Base-by-base conservation (phyloP, 1,140 invertebrate species). In the Bombus impatiens region DNA sequence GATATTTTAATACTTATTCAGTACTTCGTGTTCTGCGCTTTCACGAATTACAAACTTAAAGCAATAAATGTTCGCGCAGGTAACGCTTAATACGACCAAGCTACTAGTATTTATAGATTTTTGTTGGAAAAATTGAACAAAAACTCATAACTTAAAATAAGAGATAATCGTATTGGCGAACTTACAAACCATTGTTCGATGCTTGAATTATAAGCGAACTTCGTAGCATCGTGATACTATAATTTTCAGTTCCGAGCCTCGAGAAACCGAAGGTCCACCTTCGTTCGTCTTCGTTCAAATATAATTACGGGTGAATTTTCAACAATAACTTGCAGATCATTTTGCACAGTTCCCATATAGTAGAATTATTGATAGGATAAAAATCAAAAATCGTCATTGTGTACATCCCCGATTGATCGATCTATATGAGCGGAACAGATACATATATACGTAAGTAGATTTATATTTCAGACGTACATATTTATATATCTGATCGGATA, bases 221-320 rank as follows among this genome's bases (percentile, higher is more conserved):
- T 44, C 25, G 59, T 32, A 32, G 18, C 40, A 13, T 78, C 37
- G n/a, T 65, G 15, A 25, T 15, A 22, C 44, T 53, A 35, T 9
- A 32, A 62, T 65, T 68, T 79, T 35, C 25, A 28, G 32, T 35
- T 4, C 42, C n/a, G 25, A 70, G 57, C 28, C 22, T 53, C 44
- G 22, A 6, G 28, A 67, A 59, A 78, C 65, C 82, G 40, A 88
- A 88, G 82, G 72, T 68, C 76, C 71, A 76, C 42, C 68, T 77
- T 71, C 44, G 57, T 82, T 44, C 13, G 53, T 62, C 53, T 42
- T 2, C 18, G 35, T 35, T 59, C 65, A 47, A 28, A 78, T 62
- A 37, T 13, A 59, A 62, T 53, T 13, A 57, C 18, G 67, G n/a
- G 65, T n/a, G 37, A 42, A 59, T 79, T 70, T 40, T 67, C 32